Evolutionary conservation across 2,797 vertebrate species (phyloP).

Genomic region (Gobionotothen gibberifrons): DNA sequence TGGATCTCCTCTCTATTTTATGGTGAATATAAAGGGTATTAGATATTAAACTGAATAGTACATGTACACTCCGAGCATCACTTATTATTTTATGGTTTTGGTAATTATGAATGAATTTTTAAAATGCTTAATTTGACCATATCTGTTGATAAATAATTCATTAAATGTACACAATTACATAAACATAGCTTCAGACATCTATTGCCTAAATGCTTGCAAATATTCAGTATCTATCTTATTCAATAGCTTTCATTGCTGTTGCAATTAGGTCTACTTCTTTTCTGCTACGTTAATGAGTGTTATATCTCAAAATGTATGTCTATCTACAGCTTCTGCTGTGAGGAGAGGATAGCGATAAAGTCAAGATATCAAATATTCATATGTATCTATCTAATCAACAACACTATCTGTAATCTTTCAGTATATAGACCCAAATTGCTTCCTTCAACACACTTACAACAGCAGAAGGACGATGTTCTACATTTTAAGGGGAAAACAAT

Average conservation of each 20-base stretch:
- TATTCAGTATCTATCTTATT: slow-evolving; percentile 45
- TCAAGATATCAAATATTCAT: slow-evolving; percentile 74
- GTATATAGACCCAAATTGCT: slow-evolving; percentile 52
- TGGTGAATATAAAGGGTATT: slow-evolving; percentile 36
- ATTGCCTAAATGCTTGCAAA: slow-evolving; percentile 48
- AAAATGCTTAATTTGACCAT: slow-evolving; percentile 51
- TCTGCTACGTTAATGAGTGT: slow-evolving; percentile 62
- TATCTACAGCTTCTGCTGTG: slow-evolving; percentile 54
- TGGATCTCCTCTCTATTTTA: slow-evolving; percentile 33
- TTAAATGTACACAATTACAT: slow-evolving; percentile 47
- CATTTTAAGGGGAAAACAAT: slow-evolving; percentile 61
- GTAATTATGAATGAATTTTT: slow-evolving; percentile 60
- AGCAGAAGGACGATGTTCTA: slow-evolving; percentile 52
- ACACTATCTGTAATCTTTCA: slow-evolving; percentile 49
- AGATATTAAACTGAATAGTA: slow-evolving; percentile 26
- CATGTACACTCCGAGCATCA: slow-evolving; percentile 37
- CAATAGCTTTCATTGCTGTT: slow-evolving; percentile 24
- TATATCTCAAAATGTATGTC: slow-evolving; percentile 66
- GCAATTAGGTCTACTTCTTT: slow-evolving; percentile 51
- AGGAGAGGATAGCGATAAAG: slow-evolving; percentile 34
- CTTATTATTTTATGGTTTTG: slow-evolving; percentile 2
- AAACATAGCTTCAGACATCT: slow-evolving; percentile 40
- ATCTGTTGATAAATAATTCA: slow-evolving; percentile 64
- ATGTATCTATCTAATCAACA: slow-evolving; percentile 51
- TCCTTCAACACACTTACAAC: slow-evolving; percentile 44